phyloP scores from a whole-genome alignment of 2,113 vertebrate species.

The Psammodynastes pulverulentus region DNA sequence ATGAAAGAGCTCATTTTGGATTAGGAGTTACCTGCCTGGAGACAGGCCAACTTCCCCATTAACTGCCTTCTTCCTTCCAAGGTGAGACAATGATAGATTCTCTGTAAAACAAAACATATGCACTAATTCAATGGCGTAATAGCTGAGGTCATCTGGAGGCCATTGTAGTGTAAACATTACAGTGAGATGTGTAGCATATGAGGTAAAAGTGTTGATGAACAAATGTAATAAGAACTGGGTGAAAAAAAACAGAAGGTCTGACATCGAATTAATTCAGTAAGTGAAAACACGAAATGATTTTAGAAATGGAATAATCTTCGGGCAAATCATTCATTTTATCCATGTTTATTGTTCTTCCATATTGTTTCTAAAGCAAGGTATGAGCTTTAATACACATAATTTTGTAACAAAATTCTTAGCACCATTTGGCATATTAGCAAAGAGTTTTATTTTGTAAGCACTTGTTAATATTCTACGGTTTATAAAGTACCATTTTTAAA shows the following conservation, averaged over 20 bases:
- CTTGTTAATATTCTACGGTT: not conserved
- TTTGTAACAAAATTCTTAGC: not conserved
- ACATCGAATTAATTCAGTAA: not conserved
- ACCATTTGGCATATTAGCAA: not conserved
- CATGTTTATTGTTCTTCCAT: not conserved
- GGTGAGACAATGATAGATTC: slow-evolving; percentile 49
- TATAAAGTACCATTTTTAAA: not conserved
- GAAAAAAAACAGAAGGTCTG: slow-evolving; percentile 22
- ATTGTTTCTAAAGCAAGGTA: not conserved
- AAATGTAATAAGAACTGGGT: not conserved
- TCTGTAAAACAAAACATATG: slow-evolving; percentile 49
- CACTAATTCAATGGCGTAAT: slow-evolving; percentile 43
- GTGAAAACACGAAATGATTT: not conserved
- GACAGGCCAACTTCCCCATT: slow-evolving; percentile 28
- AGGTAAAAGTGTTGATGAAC: slow-evolving; percentile 1
- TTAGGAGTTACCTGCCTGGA: not conserved
- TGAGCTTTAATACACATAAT: not conserved
- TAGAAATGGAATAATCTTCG: not conserved
- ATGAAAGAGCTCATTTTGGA: not conserved
- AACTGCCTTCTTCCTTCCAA: slow-evolving; percentile 41
- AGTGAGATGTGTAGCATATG: slow-evolving; percentile 16
- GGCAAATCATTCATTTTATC: not conserved
- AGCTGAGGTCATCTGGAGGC: slow-evolving; percentile 1
- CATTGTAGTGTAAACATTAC: slow-evolving; percentile 29
- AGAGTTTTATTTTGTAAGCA: not conserved